Conservation (phyloP, 2,113 vertebrate species). For the Ivindomyrus marchei region DNA sequence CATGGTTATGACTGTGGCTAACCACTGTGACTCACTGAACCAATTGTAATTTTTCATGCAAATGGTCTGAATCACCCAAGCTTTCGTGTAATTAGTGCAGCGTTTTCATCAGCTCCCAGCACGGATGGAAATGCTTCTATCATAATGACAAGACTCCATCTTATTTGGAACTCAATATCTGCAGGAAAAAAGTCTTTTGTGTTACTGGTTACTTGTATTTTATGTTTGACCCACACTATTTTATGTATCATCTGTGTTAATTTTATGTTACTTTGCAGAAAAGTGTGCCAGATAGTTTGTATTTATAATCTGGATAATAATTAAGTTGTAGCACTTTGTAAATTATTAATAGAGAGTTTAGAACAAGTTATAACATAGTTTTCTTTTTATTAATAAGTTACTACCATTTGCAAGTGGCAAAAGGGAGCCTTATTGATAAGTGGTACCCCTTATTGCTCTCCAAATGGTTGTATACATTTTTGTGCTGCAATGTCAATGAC, state of each 20-base stretch:
- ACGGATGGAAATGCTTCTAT: not conserved
- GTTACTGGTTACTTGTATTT: not conserved
- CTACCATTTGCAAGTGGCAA: too few relatives aligned
- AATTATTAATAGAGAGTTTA: too few relatives aligned
- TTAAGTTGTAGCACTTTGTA: too few relatives aligned
- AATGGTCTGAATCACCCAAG: not conserved
- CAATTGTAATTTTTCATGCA: not conserved
- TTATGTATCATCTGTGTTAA: not conserved
- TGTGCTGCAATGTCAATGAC: not conserved
- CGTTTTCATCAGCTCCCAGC: not conserved
- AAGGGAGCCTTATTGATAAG: too few relatives aligned
- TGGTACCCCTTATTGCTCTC: not conserved
- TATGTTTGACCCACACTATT: not conserved
- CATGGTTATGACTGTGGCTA: not conserved
- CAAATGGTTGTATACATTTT: not conserved
- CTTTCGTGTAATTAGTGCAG: not conserved
- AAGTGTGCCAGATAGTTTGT: not conserved
- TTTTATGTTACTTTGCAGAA: not conserved
- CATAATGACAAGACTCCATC: not conserved
- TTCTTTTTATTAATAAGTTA: too few relatives aligned
- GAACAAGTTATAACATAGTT: too few relatives aligned
- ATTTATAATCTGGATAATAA: not conserved
- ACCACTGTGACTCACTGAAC: not conserved
- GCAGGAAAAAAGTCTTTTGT: not conserved
- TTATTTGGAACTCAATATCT: not conserved